Evolutionary conservation across 2,888 invertebrate species (phyloP), one percentile per base, ranked within the genome.

Genomic region (Isotomurus palustris): DNA sequence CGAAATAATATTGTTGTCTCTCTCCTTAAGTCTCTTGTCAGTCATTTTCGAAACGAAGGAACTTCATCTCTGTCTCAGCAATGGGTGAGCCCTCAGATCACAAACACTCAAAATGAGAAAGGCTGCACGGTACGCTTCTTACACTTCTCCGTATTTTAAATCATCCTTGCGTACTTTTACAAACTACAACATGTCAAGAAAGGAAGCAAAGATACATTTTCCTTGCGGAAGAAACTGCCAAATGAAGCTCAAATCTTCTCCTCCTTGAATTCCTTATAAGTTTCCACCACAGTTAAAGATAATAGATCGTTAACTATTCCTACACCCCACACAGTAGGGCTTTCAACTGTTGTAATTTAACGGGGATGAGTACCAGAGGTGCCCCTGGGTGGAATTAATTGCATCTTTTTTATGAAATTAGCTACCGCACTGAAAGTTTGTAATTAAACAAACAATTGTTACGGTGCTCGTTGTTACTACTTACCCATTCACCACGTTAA

Each of bases 351-450:
- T 27, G 29, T 52, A 24, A 38, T 27, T 24, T 17, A 12, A 25
- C 12, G 24, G 25, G 27, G 36, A 29, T 21, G 17, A 38, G 27
- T 40, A 40, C 35, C 35, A 22, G 24, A 49, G 41, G 51, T 28
- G 44, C 57, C 57, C 51, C 45, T 45, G 51, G 57, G 57, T 22
- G 44, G 51, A 48, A 52, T 25, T 56, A 56, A 56, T 51, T 50
- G 49, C 32, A 35, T 2, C 32, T 49, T 55, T 56, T 56, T 51
- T 56, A 45, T 52, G 36, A 45, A 56, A 57, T 57, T 57, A 52
- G 52, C 57, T 51, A 56, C 56, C 41, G 56, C 48, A 56, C 45
- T 53, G 53, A 35, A 53, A 22, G 22, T 43, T 22, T 8, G 24
- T 43, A 43, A 43, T 43, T 19, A 43, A 43, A 19, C n/a, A n/a